A percentile compares a stretch with the other conserved stretches of the same genome.
Evolutionary conservation across 2,797 vertebrate species (phyloP).

Genomic region (Phrynocephalus guinanensis): DNA sequence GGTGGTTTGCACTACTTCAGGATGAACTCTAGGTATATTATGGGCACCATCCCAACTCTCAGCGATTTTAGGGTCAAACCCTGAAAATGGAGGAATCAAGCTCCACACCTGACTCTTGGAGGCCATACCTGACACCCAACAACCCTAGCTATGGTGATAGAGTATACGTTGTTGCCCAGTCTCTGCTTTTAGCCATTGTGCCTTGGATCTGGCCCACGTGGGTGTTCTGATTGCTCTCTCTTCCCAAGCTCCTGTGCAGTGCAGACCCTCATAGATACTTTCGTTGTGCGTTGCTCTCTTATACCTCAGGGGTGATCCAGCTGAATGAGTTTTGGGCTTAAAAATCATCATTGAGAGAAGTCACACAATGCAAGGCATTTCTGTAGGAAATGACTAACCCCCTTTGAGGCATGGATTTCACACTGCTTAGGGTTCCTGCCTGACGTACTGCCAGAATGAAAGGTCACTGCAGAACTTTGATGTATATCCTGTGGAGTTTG

Average conservation of each 20-base stretch:
- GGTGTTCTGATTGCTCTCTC: background rate
- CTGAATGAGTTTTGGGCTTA: background rate
- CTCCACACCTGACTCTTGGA: too few relatives aligned
- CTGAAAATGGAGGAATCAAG: too few relatives aligned
- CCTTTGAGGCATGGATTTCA: background rate
- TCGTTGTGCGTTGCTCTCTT: background rate
- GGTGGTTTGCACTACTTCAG: too few relatives aligned
- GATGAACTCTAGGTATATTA: too few relatives aligned
- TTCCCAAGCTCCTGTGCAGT: background rate
- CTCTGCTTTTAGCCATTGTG: background rate
- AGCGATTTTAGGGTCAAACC: too few relatives aligned
- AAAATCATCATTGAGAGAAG: background rate
- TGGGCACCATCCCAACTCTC: too few relatives aligned
- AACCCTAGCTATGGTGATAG: too few relatives aligned
- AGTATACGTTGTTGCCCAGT: background rate
- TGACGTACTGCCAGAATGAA: background rate
- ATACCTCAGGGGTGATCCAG: background rate
- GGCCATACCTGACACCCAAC: too few relatives aligned
- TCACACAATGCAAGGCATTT: background rate
- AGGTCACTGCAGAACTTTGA: slow-evolving; percentile 7
- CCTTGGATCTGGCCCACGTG: background rate
- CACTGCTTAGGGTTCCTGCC: slow-evolving; percentile 7
- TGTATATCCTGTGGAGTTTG: background rate
- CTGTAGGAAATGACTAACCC: background rate
- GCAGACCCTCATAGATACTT: too few relatives aligned